Conservation (phyloP, 2,888 invertebrate species). For the Ligdia adustata region DNA sequence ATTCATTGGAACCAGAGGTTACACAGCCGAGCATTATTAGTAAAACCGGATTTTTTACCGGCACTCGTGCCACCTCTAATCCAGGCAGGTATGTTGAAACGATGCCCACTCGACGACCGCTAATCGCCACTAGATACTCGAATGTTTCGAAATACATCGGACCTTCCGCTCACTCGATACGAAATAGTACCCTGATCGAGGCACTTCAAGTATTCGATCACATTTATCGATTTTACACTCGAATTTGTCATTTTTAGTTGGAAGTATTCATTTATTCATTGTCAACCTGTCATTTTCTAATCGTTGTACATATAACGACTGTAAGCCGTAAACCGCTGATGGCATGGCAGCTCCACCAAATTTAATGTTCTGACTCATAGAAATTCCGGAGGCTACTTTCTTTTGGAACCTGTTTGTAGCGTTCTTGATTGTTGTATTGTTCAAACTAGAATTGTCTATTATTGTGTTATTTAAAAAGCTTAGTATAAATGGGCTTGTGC, state of each 20-base stretch:
- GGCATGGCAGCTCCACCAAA: slow-evolving; percentile 23
- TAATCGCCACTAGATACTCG: slow-evolving; percentile 77
- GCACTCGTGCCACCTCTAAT: slow-evolving; percentile 57
- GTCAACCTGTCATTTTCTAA: slow-evolving; percentile 31
- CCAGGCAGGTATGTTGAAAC: slow-evolving; percentile 71
- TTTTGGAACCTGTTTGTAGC: slow-evolving; percentile 24
- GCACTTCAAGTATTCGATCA: slow-evolving; percentile 59
- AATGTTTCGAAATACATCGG: slow-evolving; percentile 69
- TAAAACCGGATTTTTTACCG: slow-evolving; percentile 58
- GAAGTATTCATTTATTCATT: slow-evolving; percentile 11
- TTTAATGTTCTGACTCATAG: slow-evolving; percentile 29
- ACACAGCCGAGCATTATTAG: slow-evolving; percentile 47
- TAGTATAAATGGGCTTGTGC: background rate
- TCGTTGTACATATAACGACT: slow-evolving; percentile 20
- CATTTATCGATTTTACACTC: slow-evolving; percentile 35
- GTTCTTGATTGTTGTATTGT: slow-evolving; percentile 10
- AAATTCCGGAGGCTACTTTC: slow-evolving; percentile 25
- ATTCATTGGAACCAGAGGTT: slow-evolving; percentile 47
- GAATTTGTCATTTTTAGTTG: slow-evolving; percentile 1
- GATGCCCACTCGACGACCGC: slow-evolving; percentile 72
- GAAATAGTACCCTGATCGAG: slow-evolving; percentile 65
- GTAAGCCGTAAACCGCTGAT: slow-evolving; percentile 11
- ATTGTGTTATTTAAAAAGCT: slow-evolving; percentile 5
- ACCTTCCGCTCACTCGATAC: slow-evolving; percentile 75
- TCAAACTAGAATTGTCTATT: background rate